phyloP scores from a whole-genome alignment of 2,113 vertebrate genomes.

The Greenwoodochromis staneri region DNA sequence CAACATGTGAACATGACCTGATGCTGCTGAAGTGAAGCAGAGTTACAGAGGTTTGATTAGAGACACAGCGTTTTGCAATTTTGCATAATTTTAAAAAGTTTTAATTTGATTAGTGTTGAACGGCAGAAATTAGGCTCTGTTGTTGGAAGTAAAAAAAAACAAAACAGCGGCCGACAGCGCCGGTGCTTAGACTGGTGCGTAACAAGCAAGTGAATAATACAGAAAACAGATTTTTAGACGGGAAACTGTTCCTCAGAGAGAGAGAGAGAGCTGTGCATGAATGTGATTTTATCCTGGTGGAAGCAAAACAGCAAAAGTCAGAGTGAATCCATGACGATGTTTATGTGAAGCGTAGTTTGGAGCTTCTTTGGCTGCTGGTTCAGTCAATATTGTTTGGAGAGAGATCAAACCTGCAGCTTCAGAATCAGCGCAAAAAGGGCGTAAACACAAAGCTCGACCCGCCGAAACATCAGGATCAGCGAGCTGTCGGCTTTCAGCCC shows the following conservation, averaged over 20 bases:
- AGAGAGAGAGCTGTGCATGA: too few relatives aligned
- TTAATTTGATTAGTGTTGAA: accelerated
- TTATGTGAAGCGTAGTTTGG: accelerated
- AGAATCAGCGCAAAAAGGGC: accelerated
- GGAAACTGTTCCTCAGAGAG: too few relatives aligned
- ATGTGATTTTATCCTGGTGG: too few relatives aligned
- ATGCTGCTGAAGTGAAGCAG: too few relatives aligned
- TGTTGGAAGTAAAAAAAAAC: too few relatives aligned
- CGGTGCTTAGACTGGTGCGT: too few relatives aligned
- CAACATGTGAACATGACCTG: accelerated
- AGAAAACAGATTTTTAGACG: not conserved
- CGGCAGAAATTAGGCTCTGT: not conserved
- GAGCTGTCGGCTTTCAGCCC: not conserved
- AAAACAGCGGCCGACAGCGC: too few relatives aligned
- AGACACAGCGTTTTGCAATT: not conserved
- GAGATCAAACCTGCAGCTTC: accelerated
- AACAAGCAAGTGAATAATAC: not conserved
- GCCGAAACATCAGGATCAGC: accelerated
- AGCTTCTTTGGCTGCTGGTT: not conserved
- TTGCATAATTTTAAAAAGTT: not conserved
- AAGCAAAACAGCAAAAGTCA: accelerated
- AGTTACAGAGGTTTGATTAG: accelerated
- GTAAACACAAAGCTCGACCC: accelerated
- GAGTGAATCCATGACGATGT: accelerated
- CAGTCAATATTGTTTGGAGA: accelerated